Conservation (phyloP, 2,888 invertebrate species). For the Xylota segnis region DNA sequence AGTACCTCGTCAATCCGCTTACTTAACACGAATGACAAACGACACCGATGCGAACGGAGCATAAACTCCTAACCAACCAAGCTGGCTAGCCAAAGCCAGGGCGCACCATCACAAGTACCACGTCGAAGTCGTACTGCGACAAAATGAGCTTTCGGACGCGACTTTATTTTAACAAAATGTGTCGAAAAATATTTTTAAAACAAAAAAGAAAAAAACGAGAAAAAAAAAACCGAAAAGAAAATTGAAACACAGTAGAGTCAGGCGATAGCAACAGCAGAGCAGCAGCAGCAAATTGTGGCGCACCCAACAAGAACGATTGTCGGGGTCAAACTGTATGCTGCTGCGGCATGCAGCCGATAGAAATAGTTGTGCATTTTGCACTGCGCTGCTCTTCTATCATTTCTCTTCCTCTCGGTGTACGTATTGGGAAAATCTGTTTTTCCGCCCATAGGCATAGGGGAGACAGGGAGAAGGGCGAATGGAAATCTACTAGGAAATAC, state of each 20-base stretch:
- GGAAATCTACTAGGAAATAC: constrained; percentile 38
- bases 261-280: constrained; percentile 47
- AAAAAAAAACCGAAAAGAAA: constrained; percentile 32
- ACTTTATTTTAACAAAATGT: constrained; percentile 76
- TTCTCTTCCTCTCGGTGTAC: constrained; percentile 22
- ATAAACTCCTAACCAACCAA: constrained; percentile 43
- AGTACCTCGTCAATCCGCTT: constrained; percentile 66
- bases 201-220: constrained; percentile 14
- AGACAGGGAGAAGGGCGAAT: neutral
- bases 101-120: constrained; percentile 67
- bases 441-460: neutral
- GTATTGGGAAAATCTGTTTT: constrained; percentile 52
- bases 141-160: constrained; percentile 75
- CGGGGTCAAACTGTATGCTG: constrained; percentile 73
- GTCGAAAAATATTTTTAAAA: constrained; percentile 46
- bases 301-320: constrained; percentile 73
- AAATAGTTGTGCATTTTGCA: constrained; percentile 66
- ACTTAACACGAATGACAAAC: constrained; percentile 73
- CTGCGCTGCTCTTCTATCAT: constrained; percentile 28
- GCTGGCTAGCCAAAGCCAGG: neutral
- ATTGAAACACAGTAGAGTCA: constrained; percentile 49
- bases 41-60: constrained; percentile 65
- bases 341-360: constrained; percentile 71
- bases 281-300: constrained; percentile 54
- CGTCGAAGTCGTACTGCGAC: constrained; percentile 76